These are phyloP conservation scores for Drosophila buzzatii DNA, from an alignment of 2,888 invertebrate genomes.

Conservation along the genomic window DNA sequence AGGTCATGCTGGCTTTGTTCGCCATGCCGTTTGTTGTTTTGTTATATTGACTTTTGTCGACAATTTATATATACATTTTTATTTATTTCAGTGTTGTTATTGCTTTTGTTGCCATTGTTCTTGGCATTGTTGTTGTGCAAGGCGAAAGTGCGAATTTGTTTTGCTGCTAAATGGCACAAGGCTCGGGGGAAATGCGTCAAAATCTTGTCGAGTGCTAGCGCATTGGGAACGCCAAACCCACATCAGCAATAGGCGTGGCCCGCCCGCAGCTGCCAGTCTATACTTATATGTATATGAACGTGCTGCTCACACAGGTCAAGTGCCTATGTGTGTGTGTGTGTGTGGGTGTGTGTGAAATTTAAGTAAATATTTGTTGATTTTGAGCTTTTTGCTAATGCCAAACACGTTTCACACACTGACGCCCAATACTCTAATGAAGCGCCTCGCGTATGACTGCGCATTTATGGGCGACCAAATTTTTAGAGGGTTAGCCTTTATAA, in stretches of 20 bases:
- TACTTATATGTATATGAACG: constrained; percentile 14
- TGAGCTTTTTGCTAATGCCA: constrained; percentile 50
- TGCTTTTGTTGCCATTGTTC: constrained; percentile 20
- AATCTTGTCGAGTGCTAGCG: constrained; percentile 69
- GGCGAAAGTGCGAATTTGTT: constrained; percentile 77
- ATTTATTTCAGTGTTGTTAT: constrained; percentile 66
- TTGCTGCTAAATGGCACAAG: constrained; percentile 80
- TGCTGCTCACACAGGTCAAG: constrained; percentile 53
- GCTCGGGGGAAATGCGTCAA: constrained; percentile 79
- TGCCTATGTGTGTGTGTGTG: constrained; percentile 1
- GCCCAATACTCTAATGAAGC: constrained; percentile 62
- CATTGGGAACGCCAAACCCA: constrained; percentile 49
- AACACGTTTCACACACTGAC: constrained; percentile 55
- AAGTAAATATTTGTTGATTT: constrained; percentile 68
- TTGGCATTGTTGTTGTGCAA: constrained; percentile 31
- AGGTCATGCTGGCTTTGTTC: constrained; percentile 71
- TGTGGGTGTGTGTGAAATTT: constrained; percentile 37
- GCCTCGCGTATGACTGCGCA: constrained; percentile 27
- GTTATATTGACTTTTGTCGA: constrained; percentile 76
- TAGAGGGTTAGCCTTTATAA: constrained; percentile 21
- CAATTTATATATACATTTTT: constrained; percentile 72
- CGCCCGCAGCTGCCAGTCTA: constrained; percentile 19
- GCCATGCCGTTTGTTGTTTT: constrained; percentile 34
- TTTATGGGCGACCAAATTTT: constrained; percentile 40
- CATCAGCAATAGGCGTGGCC: constrained; percentile 9